Evolutionary conservation across 2,797 vertebrate genomes (phyloP).

Genomic region (Microtus obscurus): DNA sequence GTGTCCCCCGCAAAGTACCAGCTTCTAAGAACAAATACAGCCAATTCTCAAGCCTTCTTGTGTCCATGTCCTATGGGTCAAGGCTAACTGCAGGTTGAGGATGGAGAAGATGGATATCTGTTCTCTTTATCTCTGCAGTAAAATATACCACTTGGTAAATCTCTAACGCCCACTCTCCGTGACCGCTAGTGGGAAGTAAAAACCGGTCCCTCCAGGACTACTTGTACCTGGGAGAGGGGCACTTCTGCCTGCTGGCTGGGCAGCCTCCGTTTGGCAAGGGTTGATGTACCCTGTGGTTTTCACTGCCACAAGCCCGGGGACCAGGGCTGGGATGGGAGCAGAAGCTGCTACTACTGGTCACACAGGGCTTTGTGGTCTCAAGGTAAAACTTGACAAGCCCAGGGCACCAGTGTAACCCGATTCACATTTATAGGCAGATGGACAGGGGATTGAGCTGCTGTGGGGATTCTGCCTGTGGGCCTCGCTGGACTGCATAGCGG

Average conservation of each 20-base stretch:
- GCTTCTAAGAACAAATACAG: neutral
- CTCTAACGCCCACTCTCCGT: neutral
- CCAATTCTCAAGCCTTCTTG: too few species aligned
- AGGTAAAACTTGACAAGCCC: neutral
- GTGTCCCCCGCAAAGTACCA: neutral
- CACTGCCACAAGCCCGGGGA: too few species aligned
- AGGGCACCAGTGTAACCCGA: accelerated
- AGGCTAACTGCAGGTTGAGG: too few species aligned
- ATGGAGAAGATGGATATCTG: neutral
- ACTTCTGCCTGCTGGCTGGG: neutral
- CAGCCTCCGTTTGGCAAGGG: neutral
- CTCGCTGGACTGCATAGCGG: accelerated
- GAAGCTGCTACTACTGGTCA: neutral
- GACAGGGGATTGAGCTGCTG: too few species aligned
- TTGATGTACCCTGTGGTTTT: neutral
- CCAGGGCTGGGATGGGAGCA: neutral
- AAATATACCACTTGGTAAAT: neutral
- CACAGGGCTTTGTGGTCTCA: accelerated
- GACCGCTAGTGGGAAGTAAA: neutral
- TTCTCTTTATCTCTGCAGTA: neutral
- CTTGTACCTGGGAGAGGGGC: neutral
- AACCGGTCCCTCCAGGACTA: neutral
- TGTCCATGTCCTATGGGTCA: neutral
- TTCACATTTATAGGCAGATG: accelerated
- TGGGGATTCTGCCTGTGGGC: accelerated